Percentiles rank a stretch among this genome's conserved stretches.
Evolutionary conservation across 2,888 invertebrate species (phyloP).

Genomic region (Slavum lentiscoides): DNA sequence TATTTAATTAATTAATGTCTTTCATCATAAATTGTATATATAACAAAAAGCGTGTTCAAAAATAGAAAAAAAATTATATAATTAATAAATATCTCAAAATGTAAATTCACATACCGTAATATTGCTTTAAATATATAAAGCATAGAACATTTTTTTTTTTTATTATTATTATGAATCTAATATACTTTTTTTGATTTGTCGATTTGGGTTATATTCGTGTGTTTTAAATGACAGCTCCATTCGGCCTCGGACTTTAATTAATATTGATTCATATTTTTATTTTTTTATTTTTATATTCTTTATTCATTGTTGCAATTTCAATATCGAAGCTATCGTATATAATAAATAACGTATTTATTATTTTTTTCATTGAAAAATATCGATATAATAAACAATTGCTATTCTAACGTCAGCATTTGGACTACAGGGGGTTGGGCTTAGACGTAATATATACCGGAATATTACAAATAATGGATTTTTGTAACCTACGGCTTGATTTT

Average conservation of each 20-base stretch:
- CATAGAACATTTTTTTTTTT: too few species aligned
- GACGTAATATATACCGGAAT: conserved; percentile 12
- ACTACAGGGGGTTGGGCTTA: conserved; percentile 1
- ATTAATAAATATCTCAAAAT: too few species aligned
- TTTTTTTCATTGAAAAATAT: conserved; percentile 13
- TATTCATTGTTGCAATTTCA: conserved; percentile 5
- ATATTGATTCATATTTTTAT: not conserved
- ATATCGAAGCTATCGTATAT: conserved; percentile 5
- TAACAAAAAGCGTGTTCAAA: too few species aligned
- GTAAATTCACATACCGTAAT: too few species aligned
- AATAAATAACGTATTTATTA: not conserved
- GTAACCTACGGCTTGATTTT: conserved; percentile 8
- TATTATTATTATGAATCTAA: too few species aligned
- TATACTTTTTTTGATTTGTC: not conserved
- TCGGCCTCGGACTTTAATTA: not conserved
- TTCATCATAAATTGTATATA: too few species aligned
- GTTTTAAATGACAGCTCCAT: not conserved
- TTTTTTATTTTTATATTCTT: not conserved
- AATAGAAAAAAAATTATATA: too few species aligned
- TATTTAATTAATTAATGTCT: too few species aligned
- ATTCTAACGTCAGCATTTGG: not conserved
- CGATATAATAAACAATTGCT: not conserved
- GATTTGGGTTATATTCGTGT: not conserved
- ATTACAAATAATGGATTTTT: conserved; percentile 11
- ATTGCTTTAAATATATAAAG: too few species aligned